These are phyloP conservation scores for Rhinolophus sinicus DNA, from an alignment of 2,113 vertebrate species.

Conservation along the genomic window DNA sequence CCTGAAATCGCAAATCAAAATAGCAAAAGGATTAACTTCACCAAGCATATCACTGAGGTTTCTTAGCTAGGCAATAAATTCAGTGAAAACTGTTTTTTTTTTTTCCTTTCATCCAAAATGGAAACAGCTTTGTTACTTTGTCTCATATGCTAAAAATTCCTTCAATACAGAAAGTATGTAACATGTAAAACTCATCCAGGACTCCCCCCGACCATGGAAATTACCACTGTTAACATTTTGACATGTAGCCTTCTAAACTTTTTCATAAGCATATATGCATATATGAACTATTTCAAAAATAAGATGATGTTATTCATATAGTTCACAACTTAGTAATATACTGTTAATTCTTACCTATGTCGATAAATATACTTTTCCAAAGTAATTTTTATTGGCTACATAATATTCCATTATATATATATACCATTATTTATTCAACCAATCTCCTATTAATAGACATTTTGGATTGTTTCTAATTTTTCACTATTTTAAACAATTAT, in stretches of 20 bases:
- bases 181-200: not conserved
- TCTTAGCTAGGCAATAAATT: not conserved
- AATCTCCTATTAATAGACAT: not conserved
- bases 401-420: not conserved
- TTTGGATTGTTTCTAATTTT: not conserved
- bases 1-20: not conserved
- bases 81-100: not conserved
- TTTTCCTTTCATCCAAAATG: not conserved
- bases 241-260: not conserved
- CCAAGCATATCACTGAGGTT: not conserved
- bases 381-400: not conserved
- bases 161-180: not conserved
- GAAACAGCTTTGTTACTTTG: slow-evolving; percentile 20
- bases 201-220: not conserved
- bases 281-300: not conserved
- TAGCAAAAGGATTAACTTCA: not conserved
- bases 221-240: not conserved
- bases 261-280: not conserved
- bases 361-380: slow-evolving; percentile 16
- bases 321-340: slow-evolving; percentile 7
- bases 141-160: not conserved
- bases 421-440: not conserved
- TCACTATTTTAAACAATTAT: slow-evolving; percentile 1
- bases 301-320: not conserved
- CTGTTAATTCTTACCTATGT: not conserved